Conservation (phyloP, 2,113 vertebrate genomes). For the Sclerurus mexicanus region DNA sequence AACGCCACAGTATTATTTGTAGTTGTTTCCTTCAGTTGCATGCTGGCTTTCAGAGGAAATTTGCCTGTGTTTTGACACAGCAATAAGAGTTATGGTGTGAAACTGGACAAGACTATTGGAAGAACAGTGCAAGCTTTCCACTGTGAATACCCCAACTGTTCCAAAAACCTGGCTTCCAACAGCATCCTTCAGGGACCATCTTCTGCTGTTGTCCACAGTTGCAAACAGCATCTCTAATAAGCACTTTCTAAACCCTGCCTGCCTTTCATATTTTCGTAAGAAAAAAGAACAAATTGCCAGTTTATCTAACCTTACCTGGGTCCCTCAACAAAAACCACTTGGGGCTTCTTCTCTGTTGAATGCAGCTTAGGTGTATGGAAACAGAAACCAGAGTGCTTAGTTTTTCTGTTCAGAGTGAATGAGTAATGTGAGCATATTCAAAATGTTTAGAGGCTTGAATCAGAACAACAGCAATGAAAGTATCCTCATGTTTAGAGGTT, state of each 20-base stretch:
- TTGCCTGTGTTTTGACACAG: background rate
- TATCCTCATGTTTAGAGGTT: background rate
- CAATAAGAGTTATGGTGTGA: background rate
- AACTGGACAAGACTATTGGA: background rate
- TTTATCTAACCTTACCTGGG: background rate
- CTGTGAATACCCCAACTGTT: background rate
- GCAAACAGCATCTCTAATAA: background rate
- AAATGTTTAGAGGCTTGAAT: background rate
- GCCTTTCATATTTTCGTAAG: background rate
- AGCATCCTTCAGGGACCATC: background rate
- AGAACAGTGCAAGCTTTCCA: background rate
- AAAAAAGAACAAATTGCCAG: background rate
- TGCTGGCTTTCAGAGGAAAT: background rate
- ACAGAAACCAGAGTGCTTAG: background rate
- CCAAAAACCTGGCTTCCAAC: background rate
- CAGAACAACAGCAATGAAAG: background rate
- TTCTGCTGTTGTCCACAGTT: background rate
- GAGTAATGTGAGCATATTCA: background rate
- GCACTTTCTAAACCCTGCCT: background rate
- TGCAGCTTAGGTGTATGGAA: background rate
- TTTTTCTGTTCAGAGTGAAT: background rate
- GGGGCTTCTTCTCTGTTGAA: background rate
- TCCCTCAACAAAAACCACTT: background rate
- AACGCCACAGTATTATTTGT: background rate
- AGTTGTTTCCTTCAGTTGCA: background rate